Conservation (phyloP, 2,113 vertebrate genomes). For the Ramphastos sulfuratus region DNA sequence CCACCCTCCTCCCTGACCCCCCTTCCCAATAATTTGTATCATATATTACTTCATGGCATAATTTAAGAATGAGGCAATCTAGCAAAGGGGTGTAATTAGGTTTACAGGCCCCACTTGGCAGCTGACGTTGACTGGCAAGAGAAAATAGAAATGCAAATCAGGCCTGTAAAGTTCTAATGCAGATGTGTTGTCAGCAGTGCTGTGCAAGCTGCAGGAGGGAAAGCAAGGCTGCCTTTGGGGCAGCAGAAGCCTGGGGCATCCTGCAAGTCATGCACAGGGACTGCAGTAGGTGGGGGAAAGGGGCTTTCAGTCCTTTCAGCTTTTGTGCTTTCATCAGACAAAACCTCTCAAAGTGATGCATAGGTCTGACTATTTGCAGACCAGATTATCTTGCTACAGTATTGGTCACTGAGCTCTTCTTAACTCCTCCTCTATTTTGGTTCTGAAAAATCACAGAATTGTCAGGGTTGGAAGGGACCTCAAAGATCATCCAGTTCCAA, state of each 20-base stretch:
- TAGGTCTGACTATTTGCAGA: background rate
- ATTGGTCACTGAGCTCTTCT: background rate
- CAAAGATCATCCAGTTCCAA: too few species aligned
- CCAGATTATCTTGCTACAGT: background rate
- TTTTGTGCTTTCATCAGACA: background rate
- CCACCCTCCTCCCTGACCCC: background rate
- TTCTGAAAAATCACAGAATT: background rate
- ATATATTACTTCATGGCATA: conserved; percentile 42
- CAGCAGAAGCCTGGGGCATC: background rate
- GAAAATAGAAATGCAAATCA: conserved; percentile 62
- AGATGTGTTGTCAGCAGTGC: conserved; percentile 18
- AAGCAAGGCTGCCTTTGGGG: background rate
- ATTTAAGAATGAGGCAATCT: conserved; percentile 53
- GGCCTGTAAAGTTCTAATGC: conserved; percentile 29
- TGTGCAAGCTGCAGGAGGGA: background rate
- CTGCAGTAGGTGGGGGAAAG: background rate
- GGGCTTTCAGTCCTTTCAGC: background rate
- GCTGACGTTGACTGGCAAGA: conserved; percentile 48
- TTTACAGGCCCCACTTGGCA: conserved; percentile 39
- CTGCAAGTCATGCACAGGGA: background rate
- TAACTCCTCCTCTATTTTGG: background rate
- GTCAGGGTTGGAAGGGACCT: too few species aligned
- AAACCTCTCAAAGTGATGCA: background rate
- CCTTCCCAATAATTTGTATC: background rate
- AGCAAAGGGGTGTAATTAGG: conserved; percentile 42